Evolutionary conservation across 2,888 invertebrate species (phyloP).

Genomic region (Sesia apiformis): DNA sequence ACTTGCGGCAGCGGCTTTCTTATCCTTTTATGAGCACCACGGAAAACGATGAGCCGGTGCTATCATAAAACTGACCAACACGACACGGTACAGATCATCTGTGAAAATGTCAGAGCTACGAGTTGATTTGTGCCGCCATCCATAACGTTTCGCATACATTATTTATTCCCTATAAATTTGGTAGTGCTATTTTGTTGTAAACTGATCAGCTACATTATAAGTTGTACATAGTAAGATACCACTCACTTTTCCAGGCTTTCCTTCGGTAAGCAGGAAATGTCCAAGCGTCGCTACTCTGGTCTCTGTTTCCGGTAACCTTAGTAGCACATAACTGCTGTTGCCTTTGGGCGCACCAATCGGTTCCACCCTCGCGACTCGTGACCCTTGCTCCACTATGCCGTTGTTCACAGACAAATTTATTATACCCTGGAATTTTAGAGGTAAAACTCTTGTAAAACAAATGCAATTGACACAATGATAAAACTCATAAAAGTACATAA

Average conservation of each 20-base stretch:
- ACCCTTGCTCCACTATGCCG: slow-evolving; percentile 77
- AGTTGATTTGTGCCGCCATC: no score
- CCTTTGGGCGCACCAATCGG: slow-evolving; percentile 57
- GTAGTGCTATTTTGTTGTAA: no score
- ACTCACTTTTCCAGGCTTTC: slow-evolving; percentile 79
- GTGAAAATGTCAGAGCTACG: no score
- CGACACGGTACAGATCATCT: slow-evolving; percentile 29
- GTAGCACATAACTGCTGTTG: slow-evolving; percentile 74
- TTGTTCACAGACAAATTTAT: slow-evolving; percentile 79
- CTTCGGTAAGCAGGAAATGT: slow-evolving; percentile 85
- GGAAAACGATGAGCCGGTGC: no score
- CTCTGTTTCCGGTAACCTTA: slow-evolving; percentile 78
- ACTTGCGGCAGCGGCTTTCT: no score
- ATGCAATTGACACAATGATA: not conserved
- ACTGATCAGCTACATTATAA: no score
- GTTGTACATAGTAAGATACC: not conserved
- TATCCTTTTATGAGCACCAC: no score
- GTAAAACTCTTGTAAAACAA: slow-evolving; percentile 32
- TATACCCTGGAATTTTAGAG: slow-evolving; percentile 81
- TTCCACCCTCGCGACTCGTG: slow-evolving; percentile 82
- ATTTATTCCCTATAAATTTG: no score
- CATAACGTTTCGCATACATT: no score
- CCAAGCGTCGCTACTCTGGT: slow-evolving; percentile 87
- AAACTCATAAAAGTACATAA: not conserved
- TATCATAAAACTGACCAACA: not conserved